Evolutionary conservation across 2,888 invertebrate genomes (phyloP).

Genomic region (Macrophya alboannulata): DNA sequence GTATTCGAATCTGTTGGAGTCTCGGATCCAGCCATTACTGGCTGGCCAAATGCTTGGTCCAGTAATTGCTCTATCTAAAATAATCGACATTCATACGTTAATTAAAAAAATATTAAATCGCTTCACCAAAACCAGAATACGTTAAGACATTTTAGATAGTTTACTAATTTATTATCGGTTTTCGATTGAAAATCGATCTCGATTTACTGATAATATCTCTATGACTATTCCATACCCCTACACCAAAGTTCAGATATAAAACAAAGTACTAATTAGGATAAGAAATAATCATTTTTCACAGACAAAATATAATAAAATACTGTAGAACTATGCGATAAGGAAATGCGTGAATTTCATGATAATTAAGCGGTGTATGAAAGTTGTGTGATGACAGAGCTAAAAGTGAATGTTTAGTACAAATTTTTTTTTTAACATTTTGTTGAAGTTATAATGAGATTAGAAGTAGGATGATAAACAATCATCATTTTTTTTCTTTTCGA

Average conservation of each 20-base stretch:
- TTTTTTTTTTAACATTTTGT: neutral
- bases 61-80: conserved; percentile 71
- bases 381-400: neutral
- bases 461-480: neutral
- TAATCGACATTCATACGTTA: neutral
- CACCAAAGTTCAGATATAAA: conserved; percentile 28
- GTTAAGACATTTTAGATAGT: neutral
- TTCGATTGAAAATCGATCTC: neutral
- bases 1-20: conserved; percentile 66
- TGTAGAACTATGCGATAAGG: neutral
- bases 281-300: neutral
- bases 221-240: neutral
- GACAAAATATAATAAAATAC: neutral
- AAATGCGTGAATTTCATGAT: neutral
- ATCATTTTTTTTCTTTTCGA: neutral
- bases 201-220: neutral
- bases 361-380: neutral
- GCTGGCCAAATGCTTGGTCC: conserved; percentile 73
- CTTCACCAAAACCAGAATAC: neutral
- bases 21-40: conserved; percentile 63
- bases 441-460: neutral
- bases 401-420: neutral
- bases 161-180: neutral
- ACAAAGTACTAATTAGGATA: neutral
- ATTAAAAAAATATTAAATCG: neutral